These are phyloP conservation scores for Yasuhikotakia modesta DNA, from an alignment of 2,797 vertebrate species.

Conservation along the genomic window DNA sequence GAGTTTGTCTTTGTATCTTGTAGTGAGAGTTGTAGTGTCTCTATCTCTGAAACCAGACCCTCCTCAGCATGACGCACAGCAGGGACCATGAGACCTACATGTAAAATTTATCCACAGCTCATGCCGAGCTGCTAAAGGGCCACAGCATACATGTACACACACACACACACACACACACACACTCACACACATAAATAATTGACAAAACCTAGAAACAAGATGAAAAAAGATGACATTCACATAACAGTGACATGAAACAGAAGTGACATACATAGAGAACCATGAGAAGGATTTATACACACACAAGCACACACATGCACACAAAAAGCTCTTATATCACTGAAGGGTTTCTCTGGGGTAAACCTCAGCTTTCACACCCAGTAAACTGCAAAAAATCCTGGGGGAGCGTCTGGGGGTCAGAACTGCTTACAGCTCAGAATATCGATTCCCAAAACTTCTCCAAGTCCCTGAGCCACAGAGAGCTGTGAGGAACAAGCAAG, in stretches of 20 bases:
- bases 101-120: conserved; percentile 45
- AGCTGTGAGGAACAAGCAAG: conserved; percentile 53
- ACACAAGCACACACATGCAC: conserved; percentile 10
- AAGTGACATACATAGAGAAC: not conserved
- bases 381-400: conserved; percentile 42
- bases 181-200: conserved; percentile 31
- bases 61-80: conserved; percentile 23
- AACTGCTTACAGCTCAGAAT: conserved; percentile 28
- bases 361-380: conserved; percentile 26
- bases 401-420: conserved; percentile 29
- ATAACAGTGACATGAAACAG: not conserved
- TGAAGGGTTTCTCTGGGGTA: conserved; percentile 4
- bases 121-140: conserved; percentile 28
- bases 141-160: not conserved
- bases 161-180: not conserved
- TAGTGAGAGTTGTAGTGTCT: not conserved
- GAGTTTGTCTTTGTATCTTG: not conserved
- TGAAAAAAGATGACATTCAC: not conserved
- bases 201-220: conserved; percentile 28
- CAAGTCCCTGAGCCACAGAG: conserved; percentile 40
- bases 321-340: not conserved
- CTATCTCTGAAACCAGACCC: not conserved
- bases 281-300: conserved; percentile 21
- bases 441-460: conserved; percentile 56
- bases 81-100: conserved; percentile 35